Evolutionary conservation across 2,888 invertebrate species (phyloP).

Genomic region (Catocala nupta): DNA sequence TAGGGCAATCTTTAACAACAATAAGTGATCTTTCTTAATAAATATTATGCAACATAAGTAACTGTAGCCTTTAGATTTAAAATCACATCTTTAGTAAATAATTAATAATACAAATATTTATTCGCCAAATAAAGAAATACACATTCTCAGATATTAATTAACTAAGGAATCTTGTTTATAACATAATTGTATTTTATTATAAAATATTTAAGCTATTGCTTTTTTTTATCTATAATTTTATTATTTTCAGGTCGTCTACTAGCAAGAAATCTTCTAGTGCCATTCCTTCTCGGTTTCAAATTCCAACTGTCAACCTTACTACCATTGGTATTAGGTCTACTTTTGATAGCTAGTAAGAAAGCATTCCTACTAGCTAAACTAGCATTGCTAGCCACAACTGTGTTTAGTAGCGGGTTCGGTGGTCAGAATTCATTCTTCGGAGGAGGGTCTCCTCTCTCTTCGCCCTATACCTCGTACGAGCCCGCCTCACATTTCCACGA

Average conservation of each 20-base stretch:
- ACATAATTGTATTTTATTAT: not conserved
- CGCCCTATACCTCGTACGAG: conserved; percentile 74
- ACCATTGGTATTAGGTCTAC: conserved; percentile 90
- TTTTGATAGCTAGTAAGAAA: conserved; percentile 92
- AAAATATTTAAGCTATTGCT: not conserved
- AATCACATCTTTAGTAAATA: too few relatives aligned
- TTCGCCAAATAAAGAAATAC: too few relatives aligned
- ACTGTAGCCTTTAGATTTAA: too few relatives aligned
- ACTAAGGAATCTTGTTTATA: too few relatives aligned
- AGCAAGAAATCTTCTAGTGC: conserved; percentile 91
- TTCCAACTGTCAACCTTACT: conserved; percentile 92
- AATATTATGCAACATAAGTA: too few relatives aligned
- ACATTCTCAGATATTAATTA: too few relatives aligned
- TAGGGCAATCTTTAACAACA: too few relatives aligned
- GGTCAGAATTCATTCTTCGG: conserved; percentile 59
- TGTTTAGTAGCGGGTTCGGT: conserved; percentile 87
- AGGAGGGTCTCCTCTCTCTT: conserved; percentile 62
- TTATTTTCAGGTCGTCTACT: conserved; percentile 90
- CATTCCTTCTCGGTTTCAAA: conserved; percentile 93
- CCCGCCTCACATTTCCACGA: conserved; percentile 67
- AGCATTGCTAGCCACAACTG: conserved; percentile 90
- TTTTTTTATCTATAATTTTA: conserved; percentile 29
- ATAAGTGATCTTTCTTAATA: too few relatives aligned
- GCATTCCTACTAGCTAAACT: conserved; percentile 92
- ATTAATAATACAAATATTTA: too few relatives aligned